Base-by-base conservation (phyloP, 2,113 vertebrate species). In the Etheostoma spectabile region DNA sequence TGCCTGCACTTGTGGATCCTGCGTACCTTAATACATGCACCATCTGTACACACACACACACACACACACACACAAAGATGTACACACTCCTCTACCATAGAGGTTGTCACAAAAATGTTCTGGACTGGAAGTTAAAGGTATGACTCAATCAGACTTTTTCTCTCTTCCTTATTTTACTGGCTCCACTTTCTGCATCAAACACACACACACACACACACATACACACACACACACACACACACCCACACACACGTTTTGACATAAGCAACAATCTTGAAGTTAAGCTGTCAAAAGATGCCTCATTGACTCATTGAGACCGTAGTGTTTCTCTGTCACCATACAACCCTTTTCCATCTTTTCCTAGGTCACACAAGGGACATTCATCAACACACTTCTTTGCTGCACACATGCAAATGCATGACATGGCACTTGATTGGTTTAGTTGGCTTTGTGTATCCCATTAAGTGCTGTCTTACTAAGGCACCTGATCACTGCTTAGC, bases 41-140 rank as follows among this genome's bases (percentile, higher is more conserved):
- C 45, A 3, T 84, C 72, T 78, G 56, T 30, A 76, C 46, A 60
- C 55, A 59, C 5, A 60, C 55, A 59, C 5, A 59, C 5, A 60
- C 55, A 59, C 5, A 42, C 19, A 24, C 19, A 51, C 51, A 59
- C 55, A 60, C 48, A 69, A 30, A 18, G 8, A 59, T 35, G 27
- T 13, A 24, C 72, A 65, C 69, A 73, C 48, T 49, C 46, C 79
- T 77, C 45, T 65, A 27, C 67, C 69, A 53, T 19, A 59, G 27
- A 86, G 84, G 82, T 83, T 89, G 89, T 90, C 91, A 92, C 73
- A 89, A 69, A 91, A 79, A 90, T 88, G 77, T 89, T 84, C 80
- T 82, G 84, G 49, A 79, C 27, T 22, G 65, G 30, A 59, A 78
- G 52, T 80, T 67, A 68, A 74, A 79, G 60, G 66, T 74, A 84